These are phyloP conservation scores for Podotricha telesiphe DNA, from an alignment of 2,888 invertebrate species.

Conservation along the genomic window DNA sequence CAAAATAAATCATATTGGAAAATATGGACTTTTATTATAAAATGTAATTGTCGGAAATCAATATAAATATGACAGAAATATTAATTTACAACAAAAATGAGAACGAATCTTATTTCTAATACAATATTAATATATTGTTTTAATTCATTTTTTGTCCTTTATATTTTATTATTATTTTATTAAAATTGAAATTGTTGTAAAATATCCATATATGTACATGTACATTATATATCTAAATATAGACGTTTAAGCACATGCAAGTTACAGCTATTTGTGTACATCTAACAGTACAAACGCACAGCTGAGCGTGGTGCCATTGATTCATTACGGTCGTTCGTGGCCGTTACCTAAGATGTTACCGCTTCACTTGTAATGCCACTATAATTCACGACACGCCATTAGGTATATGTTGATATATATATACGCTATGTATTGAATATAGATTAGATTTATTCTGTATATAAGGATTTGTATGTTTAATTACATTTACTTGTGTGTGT, in stretches of 20 bases:
- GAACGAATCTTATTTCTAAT: too few relatives aligned
- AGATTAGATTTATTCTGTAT: background rate
- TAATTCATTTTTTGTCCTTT: too few relatives aligned
- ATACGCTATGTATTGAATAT: background rate
- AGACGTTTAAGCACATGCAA: background rate
- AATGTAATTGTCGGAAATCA: too few relatives aligned
- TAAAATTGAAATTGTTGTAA: too few relatives aligned
- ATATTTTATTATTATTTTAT: too few relatives aligned
- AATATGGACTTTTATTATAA: too few relatives aligned
- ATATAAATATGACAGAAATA: too few relatives aligned
- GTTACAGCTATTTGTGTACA: constrained; percentile 18
- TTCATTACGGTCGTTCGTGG: constrained; percentile 20
- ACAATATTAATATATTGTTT: too few relatives aligned
- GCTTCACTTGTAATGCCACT: constrained; percentile 13
- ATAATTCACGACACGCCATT: constrained; percentile 5
- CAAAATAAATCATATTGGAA: too few relatives aligned
- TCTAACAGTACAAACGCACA: constrained; percentile 25
- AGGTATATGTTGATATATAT: background rate
- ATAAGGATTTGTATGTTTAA: background rate
- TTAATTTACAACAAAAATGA: too few relatives aligned
- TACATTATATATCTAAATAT: background rate
- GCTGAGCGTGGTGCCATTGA: constrained; percentile 24
- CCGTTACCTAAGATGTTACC: constrained; percentile 31
- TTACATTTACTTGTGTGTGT: too few relatives aligned
- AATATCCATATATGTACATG: background rate